Evolutionary conservation across 1,140 invertebrate species (phyloP).

Genomic region (Drosophila nikananu): DNA sequence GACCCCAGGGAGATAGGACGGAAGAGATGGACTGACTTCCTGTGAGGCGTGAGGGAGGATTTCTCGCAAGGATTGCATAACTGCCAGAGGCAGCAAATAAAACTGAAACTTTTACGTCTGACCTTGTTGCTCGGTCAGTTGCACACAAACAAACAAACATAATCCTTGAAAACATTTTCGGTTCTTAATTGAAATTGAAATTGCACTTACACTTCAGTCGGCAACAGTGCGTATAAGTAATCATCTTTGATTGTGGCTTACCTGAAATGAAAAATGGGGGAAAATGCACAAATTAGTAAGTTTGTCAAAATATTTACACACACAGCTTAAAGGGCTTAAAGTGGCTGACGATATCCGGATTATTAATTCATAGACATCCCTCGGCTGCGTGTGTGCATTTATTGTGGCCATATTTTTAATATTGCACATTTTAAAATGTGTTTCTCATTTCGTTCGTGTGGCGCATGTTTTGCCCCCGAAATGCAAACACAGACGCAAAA

Average conservation of each 20-base stretch:
- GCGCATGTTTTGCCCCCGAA: conserved; percentile 28
- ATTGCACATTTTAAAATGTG: conserved; percentile 38
- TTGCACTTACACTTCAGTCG: conserved; percentile 60
- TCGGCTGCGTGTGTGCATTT: not conserved
- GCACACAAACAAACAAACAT: conserved; percentile 46
- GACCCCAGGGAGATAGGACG: conserved; percentile 12
- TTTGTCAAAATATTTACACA: conserved; percentile 5
- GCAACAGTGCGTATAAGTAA: conserved; percentile 29
- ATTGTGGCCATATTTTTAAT: conserved; percentile 22
- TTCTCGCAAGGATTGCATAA: conserved; percentile 56
- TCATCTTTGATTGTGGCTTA: conserved; percentile 52
- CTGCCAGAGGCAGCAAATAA: conserved; percentile 39
- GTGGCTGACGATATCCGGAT: conserved; percentile 2
- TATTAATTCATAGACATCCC: conserved; percentile 46
- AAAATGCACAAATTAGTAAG: conserved; percentile 10
- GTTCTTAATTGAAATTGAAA: conserved; percentile 58
- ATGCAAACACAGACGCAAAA: conserved; percentile 32
- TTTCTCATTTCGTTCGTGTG: conserved; percentile 32
- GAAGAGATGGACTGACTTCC: conserved; percentile 35
- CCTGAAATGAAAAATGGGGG: conserved; percentile 43
- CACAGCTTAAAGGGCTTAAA: conserved; percentile 16
- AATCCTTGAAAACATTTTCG: conserved; percentile 24
- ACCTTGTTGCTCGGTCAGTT: conserved; percentile 62
- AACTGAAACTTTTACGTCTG: conserved; percentile 57
- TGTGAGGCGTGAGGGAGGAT: conserved; percentile 27